Evolutionary conservation across 2,113 vertebrate species (phyloP).

Genomic region (Hemibagrus wyckioides): DNA sequence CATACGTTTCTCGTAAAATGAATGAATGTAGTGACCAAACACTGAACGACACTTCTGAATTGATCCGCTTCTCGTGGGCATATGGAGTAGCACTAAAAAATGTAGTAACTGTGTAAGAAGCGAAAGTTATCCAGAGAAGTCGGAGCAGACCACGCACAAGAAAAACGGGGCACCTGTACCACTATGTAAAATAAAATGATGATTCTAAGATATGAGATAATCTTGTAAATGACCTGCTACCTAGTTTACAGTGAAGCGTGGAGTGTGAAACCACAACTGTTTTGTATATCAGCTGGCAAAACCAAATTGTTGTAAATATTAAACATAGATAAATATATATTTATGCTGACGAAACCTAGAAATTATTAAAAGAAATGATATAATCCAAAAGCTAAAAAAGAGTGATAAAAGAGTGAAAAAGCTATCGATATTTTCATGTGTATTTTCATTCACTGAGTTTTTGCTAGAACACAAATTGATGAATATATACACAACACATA

Average conservation of each 20-base stretch:
- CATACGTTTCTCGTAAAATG: conserved; percentile 46
- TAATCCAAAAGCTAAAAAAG: conserved; percentile 40
- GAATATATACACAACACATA: no score
- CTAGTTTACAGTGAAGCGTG: conserved; percentile 44
- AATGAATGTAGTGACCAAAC: conserved; percentile 72
- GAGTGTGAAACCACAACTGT: conserved; percentile 49
- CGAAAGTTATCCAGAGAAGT: not conserved
- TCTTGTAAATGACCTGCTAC: conserved; percentile 32
- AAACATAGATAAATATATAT: conserved; percentile 71
- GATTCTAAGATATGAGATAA: conserved; percentile 20
- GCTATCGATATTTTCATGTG: conserved; percentile 13
- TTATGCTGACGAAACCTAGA: conserved; percentile 69
- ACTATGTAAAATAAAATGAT: conserved; percentile 23
- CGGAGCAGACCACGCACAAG: not conserved
- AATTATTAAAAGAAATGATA: conserved; percentile 59
- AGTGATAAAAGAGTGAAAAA: conserved; percentile 35
- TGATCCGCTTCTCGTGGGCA: conserved; percentile 10
- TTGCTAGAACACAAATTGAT: conserved; percentile 28
- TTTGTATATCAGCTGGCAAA: conserved; percentile 70
- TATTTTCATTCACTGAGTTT: conserved; percentile 52
- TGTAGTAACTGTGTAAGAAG: not conserved
- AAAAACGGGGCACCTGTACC: conserved; percentile 7
- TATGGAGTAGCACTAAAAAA: conserved; percentile 34
- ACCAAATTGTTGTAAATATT: conserved; percentile 77
- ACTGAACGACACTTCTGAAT: conserved; percentile 58